Percentiles rank a stretch among this genome's conserved stretches.
Conservation (phyloP, 2,113 vertebrate species). For the Balaenoptera acutorostrata region DNA sequence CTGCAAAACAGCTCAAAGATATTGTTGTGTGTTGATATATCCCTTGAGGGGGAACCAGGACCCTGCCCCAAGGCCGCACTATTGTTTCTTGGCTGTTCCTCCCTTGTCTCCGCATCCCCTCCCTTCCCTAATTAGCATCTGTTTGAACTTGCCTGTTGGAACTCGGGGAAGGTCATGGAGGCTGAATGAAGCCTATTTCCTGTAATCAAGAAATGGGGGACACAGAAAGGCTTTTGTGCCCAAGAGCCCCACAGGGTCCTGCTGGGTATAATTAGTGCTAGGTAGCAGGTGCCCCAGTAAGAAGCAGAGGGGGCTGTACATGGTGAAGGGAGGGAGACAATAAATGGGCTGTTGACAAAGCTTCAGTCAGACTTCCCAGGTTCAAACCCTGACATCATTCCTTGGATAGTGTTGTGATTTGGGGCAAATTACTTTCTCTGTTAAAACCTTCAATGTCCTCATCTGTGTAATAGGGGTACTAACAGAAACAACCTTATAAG, state of each 20-base stretch:
- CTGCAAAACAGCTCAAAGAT: background rate
- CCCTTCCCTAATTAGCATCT: background rate
- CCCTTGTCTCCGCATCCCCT: background rate
- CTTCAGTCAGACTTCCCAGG: background rate
- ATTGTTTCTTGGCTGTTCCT: background rate
- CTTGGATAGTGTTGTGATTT: background rate
- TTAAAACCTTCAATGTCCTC: background rate
- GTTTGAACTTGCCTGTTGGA: background rate
- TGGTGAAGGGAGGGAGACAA: background rate
- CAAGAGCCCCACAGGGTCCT: background rate
- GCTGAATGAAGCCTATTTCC: background rate
- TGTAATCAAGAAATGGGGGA: background rate
- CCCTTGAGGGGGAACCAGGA: background rate
- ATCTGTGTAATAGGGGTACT: background rate
- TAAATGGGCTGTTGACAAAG: background rate
- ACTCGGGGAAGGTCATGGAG: background rate
- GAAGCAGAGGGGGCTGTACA: background rate
- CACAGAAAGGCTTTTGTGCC: background rate
- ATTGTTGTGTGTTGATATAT: background rate
- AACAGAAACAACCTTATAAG: background rate
- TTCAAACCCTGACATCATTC: background rate
- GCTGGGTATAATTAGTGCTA: background rate
- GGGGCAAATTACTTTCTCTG: background rate
- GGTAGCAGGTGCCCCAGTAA: background rate
- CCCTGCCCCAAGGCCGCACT: background rate